A percentile compares a stretch with the other conserved stretches of the same genome.
phyloP scores from a whole-genome alignment of 1,140 invertebrate species.

The Nilaparvata lugens region DNA sequence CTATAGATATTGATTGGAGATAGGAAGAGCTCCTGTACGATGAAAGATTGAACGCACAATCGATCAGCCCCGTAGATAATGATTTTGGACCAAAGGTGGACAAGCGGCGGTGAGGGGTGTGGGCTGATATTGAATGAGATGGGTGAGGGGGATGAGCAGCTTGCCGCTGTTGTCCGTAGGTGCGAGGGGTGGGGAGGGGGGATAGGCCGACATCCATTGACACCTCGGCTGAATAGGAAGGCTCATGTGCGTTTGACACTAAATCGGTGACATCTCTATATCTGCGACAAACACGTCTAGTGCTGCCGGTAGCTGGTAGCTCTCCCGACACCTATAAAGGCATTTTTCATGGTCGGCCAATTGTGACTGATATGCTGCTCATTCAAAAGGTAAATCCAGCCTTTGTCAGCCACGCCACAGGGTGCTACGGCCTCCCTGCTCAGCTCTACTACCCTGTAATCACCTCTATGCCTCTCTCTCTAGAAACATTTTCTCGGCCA shows the following conservation, averaged over 20 bases:
- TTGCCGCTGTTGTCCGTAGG: too few relatives aligned
- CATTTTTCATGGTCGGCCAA: conserved; percentile 18
- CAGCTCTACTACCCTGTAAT: background rate
- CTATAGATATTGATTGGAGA: too few relatives aligned
- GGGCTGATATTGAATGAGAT: too few relatives aligned
- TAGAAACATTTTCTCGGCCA: background rate
- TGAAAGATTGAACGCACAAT: too few relatives aligned
- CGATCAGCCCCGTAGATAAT: too few relatives aligned
- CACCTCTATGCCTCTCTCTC: background rate
- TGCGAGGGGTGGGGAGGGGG: too few relatives aligned
- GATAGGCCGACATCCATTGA: conserved; percentile 1
- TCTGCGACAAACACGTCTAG: background rate
- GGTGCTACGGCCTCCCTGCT: background rate
- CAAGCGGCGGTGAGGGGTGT: too few relatives aligned
- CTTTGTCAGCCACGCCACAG: conserved; percentile 6
- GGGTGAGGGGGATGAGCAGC: too few relatives aligned
- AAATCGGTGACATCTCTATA: conserved; percentile 13
- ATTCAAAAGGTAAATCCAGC: conserved; percentile 14
- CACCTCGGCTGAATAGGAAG: background rate
- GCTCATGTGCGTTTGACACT: conserved; percentile 3
- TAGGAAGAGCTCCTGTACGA: too few relatives aligned
- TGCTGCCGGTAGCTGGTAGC: too few relatives aligned
- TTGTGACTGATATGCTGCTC: conserved; percentile 12
- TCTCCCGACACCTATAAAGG: conserved; percentile 14
- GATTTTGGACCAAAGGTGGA: too few relatives aligned